phyloP scores from a whole-genome alignment of 2,797 vertebrate genomes.

The Darevskia nairensis region DNA sequence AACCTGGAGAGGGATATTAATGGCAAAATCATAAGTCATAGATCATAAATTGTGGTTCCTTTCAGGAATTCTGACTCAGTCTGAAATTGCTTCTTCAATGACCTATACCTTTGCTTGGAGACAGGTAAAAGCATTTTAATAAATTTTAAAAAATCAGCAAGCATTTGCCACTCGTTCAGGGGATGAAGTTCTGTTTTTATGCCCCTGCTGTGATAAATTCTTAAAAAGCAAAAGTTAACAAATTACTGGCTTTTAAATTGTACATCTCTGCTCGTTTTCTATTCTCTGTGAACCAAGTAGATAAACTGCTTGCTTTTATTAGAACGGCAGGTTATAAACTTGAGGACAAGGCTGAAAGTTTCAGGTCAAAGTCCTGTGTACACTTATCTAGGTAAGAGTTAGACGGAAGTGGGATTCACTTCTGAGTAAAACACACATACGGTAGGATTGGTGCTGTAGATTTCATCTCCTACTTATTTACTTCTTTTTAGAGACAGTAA shows the following conservation, averaged over 20 bases:
- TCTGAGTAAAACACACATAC: too few species aligned
- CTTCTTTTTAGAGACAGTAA: too few species aligned
- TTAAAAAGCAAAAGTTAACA: not conserved
- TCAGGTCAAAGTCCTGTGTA: not conserved
- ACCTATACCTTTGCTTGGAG: not conserved
- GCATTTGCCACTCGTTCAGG: not conserved
- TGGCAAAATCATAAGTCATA: not conserved
- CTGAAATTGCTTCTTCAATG: not conserved
- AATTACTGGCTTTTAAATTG: not conserved
- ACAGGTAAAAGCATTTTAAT: not conserved
- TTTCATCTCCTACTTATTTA: too few species aligned
- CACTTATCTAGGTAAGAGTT: not conserved
- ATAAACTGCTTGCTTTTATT: not conserved
- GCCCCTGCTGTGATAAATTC: not conserved
- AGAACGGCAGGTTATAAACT: not conserved
- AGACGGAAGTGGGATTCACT: too few species aligned
- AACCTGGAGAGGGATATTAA: not conserved
- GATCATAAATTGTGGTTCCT: not conserved
- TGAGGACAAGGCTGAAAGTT: not conserved
- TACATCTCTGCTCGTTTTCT: not conserved
- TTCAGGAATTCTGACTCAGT: not conserved
- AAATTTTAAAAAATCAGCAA: not conserved
- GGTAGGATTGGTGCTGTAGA: too few species aligned
- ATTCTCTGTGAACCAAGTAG: not conserved
- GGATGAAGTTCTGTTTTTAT: not conserved